phyloP scores from a whole-genome alignment of 2,888 invertebrate species.

The Conus canariensis region DNA sequence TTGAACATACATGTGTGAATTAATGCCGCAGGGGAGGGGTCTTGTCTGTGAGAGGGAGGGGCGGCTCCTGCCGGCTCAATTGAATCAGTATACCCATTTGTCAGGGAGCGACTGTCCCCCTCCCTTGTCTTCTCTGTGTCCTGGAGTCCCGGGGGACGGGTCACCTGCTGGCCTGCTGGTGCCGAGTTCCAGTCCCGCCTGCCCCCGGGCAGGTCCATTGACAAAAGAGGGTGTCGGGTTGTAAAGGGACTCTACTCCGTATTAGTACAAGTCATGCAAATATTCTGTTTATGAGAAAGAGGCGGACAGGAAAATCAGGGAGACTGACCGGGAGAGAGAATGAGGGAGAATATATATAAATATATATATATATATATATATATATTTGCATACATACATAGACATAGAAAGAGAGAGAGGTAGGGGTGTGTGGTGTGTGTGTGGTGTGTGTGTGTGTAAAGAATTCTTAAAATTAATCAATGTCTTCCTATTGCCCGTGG shows the following conservation, averaged over 20 bases:
- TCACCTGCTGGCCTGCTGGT: neutral
- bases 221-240: neutral
- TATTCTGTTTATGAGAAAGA: neutral
- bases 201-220: neutral
- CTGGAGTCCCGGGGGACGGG: neutral
- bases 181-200: neutral
- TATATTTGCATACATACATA: no score
- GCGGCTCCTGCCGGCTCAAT: neutral
- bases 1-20: no score
- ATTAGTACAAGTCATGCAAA: conserved; percentile 3
- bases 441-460: no score
- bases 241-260: conserved; percentile 10
- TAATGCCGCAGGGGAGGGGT: no score
- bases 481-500: no score
- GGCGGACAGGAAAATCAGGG: neutral
- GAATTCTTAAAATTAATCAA: no score
- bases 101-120: conserved; percentile 5
- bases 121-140: neutral
- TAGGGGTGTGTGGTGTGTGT: no score
- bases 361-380: no score
- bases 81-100: conserved; percentile 13
- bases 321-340: neutral
- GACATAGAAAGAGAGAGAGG: no score
- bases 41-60: neutral
- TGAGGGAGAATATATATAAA: neutral